A percentile compares a stretch with the other conserved stretches of the same genome.
These are phyloP conservation scores for Netelia melanura DNA, from an alignment of 2,888 invertebrate species.

Conservation along the genomic window DNA sequence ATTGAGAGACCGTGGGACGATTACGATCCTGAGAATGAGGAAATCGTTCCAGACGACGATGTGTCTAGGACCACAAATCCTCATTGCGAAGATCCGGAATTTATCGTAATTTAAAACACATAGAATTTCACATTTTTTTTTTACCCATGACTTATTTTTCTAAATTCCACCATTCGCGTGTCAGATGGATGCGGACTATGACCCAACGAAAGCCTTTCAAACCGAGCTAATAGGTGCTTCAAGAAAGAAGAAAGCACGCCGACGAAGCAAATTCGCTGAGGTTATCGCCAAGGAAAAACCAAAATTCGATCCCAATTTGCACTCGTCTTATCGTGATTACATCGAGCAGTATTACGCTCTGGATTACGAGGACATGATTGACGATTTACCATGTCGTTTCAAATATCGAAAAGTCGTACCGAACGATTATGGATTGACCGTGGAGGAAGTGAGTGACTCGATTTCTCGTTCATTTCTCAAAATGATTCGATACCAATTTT, in stretches of 20 bases:
- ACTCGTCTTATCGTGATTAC: conserved; percentile 93
- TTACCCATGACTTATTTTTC: conserved; percentile 29
- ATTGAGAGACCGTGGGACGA: conserved; percentile 89
- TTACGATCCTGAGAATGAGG: conserved; percentile 86
- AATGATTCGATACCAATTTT: not conserved
- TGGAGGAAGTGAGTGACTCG: conserved; percentile 92
- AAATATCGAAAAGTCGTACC: conserved; percentile 96
- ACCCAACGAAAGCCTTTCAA: conserved; percentile 86
- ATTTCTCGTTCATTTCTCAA: not conserved
- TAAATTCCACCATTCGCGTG: conserved; percentile 68
- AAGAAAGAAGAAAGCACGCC: conserved; percentile 88
- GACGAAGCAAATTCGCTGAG: conserved; percentile 92
- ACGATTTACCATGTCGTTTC: conserved; percentile 95
- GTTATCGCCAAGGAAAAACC: conserved; percentile 92
- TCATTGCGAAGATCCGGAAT: conserved; percentile 93
- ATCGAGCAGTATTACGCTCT: conserved; percentile 97
- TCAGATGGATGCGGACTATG: conserved; percentile 96
- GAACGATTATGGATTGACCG: conserved; percentile 95
- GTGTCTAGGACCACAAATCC: conserved; percentile 82
- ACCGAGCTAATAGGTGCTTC: conserved; percentile 87
- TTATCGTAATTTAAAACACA: conserved; percentile 87
- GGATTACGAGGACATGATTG: conserved; percentile 98
- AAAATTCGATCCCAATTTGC: conserved; percentile 90
- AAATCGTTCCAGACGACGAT: conserved; percentile 77
- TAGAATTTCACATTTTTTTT: conserved; percentile 11